Evolutionary conservation across 2,888 invertebrate genomes (phyloP).

Genomic region (Himalopsyche japonica): DNA sequence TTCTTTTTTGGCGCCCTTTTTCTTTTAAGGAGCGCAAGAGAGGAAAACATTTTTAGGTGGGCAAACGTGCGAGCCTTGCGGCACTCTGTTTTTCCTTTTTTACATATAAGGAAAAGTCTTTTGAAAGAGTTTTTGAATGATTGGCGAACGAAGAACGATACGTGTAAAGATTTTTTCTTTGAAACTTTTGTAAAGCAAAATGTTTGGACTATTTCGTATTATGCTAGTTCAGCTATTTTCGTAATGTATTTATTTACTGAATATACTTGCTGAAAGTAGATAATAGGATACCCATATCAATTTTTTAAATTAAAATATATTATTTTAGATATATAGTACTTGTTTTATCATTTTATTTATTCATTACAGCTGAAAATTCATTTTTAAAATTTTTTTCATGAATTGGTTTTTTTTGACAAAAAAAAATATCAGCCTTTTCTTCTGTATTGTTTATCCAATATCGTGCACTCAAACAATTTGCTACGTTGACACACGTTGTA

Average conservation of each 20-base stretch:
- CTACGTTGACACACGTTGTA: too few relatives aligned
- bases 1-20: conserved; percentile 1
- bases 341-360: too few relatives aligned
- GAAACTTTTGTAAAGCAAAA: neutral
- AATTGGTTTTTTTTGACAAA: too few relatives aligned
- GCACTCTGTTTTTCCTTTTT: neutral
- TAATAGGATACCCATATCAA: neutral
- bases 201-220: neutral
- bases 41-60: conserved; percentile 29
- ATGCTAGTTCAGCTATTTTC: neutral
- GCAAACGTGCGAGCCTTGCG: conserved; percentile 1
- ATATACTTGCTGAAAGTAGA: neutral
- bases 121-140: conserved; percentile 5
- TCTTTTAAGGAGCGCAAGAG: conserved; percentile 3
- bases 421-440: too few relatives aligned
- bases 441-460: too few relatives aligned
- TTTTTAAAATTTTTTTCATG: too few relatives aligned
- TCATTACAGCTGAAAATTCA: too few relatives aligned
- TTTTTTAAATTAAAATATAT: neutral
- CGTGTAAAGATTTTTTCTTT: neutral
- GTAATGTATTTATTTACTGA: neutral
- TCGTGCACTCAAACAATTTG: too few relatives aligned
- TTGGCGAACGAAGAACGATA: neutral
- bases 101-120: neutral
- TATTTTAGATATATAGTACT: too few relatives aligned